Evolutionary conservation across 2,888 invertebrate genomes (phyloP), one percentile per base, ranked within the genome.

Genomic region (Blera fallax): DNA sequence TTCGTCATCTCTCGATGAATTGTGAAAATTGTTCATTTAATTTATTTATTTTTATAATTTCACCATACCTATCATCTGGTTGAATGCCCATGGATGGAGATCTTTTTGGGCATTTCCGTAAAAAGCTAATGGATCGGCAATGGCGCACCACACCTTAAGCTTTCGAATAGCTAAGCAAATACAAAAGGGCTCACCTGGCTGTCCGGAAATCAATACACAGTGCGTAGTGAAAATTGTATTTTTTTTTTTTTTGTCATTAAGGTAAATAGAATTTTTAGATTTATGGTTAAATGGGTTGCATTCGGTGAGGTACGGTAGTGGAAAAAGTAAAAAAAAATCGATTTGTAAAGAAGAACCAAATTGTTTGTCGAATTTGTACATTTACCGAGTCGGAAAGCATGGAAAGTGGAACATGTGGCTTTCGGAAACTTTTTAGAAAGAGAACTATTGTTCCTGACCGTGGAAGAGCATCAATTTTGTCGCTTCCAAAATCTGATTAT

Each of bases 121-220:
- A 29, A 32, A 64, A 62, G 11, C 48, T 48, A 77, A 60, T 69
- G n/a, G 16, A 56, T 43, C 52, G 21, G 8, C 34, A 58, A 45
- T 6, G 16, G 16, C n/a, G n/a, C n/a, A 70, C 70, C 81, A 64
- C 77, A 70, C 81, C 81, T 82, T 70, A 40, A n/a, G 69, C 67
- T 64, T 29, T 70, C 70, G 16, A 82, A 32, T 76, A 43, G 76
- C 24, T 70, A 50, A 70, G 40, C 64, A 64, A 77, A 79, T 40
- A 77, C 56, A 82, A 81, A 73, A 82, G 81, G 81, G 81, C 56
- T 54, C 10, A 52, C 67, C 27, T 24, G 52, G 65, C 27, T 21
- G 54, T 48, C 34, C 69, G 62, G 81, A 76, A 64, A 56, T 62
- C 62, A 60, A 50, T 67, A 40, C 21, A 21, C 14, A 10, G 40